A percentile compares a stretch with the other conserved stretches of the same genome.
Evolutionary conservation across 2,113 vertebrate genomes (phyloP).

Genomic region (Actenoides hombroni): DNA sequence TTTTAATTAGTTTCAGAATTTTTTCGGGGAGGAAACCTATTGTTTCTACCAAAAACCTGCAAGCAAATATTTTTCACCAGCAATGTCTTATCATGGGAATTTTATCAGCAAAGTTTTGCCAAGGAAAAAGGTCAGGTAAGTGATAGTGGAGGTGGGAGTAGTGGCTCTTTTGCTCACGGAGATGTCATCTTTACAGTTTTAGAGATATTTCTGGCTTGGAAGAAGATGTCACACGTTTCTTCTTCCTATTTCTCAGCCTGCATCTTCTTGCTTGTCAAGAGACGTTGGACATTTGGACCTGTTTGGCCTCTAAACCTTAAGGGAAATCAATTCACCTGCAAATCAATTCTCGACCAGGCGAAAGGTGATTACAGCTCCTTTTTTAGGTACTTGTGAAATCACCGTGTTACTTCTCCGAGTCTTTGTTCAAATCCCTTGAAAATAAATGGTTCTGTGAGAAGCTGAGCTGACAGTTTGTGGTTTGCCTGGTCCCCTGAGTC

Average conservation of each 20-base stretch:
- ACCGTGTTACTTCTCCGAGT: not conserved
- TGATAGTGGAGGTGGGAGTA: not conserved
- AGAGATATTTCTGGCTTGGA: not conserved
- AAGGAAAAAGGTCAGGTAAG: not conserved
- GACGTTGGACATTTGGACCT: not conserved
- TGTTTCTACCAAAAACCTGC: not conserved
- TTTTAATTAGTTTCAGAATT: not conserved
- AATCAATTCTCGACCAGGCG: not conserved
- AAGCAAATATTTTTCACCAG: not conserved
- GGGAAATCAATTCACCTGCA: not conserved
- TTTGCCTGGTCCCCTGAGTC: not conserved
- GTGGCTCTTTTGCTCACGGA: not conserved
- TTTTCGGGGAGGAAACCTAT: fast-evolving
- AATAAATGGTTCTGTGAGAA: not conserved
- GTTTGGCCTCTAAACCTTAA: not conserved
- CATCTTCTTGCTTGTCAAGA: not conserved
- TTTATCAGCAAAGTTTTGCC: not conserved
- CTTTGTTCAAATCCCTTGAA: not conserved
- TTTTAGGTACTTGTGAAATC: not conserved
- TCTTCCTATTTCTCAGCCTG: not conserved
- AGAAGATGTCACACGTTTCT: not conserved
- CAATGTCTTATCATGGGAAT: not conserved
- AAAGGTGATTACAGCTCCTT: not conserved
- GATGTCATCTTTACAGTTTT: not conserved
- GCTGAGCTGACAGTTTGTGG: not conserved